Evolutionary conservation across 1,140 invertebrate genomes (phyloP).

Genomic region (Idris sp.): DNA sequence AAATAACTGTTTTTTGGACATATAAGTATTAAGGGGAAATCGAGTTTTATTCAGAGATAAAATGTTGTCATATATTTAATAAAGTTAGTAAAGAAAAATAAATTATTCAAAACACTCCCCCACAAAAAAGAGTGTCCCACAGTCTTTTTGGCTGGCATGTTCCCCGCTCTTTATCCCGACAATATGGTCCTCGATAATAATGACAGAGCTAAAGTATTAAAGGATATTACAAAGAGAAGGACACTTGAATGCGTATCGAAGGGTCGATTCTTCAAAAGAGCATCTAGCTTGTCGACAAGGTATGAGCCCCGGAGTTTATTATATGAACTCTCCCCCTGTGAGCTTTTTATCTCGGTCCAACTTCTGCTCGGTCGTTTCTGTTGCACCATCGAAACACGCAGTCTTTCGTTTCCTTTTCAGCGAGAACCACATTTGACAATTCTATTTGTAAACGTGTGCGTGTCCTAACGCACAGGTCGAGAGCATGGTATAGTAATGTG

Average conservation of each 20-base stretch:
- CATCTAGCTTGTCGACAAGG: slow-evolving; percentile 68
- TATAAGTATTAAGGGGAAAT: too few species aligned
- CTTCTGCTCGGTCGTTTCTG: slow-evolving; percentile 27
- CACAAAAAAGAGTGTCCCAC: slow-evolving; percentile 59
- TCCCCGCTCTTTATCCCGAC: slow-evolving; percentile 68
- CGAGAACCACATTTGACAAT: slow-evolving; percentile 66
- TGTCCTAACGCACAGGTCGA: slow-evolving; percentile 61
- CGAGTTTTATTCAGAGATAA: too few species aligned
- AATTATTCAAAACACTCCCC: slow-evolving; percentile 2
- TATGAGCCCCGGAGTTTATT: slow-evolving; percentile 69
- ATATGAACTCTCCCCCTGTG: slow-evolving; percentile 64
- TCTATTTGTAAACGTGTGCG: slow-evolving; percentile 61
- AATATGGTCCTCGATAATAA: slow-evolving; percentile 75
- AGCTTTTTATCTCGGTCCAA: slow-evolving; percentile 20
- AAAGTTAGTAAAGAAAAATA: slow-evolving; percentile 2
- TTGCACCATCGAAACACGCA: slow-evolving; percentile 28
- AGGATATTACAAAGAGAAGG: slow-evolving; percentile 74
- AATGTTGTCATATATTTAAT: too few species aligned
- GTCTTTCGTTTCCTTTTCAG: slow-evolving; percentile 48
- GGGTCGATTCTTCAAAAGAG: slow-evolving; percentile 74
- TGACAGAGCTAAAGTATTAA: slow-evolving; percentile 75
- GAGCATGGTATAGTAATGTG: slow-evolving; percentile 60
- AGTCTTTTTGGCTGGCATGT: slow-evolving; percentile 60
- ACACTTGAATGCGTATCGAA: slow-evolving; percentile 76
- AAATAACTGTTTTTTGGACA: too few species aligned